Evolutionary conservation across 2,888 invertebrate species (phyloP).

Genomic region (Drosophila kambysellisi): DNA sequence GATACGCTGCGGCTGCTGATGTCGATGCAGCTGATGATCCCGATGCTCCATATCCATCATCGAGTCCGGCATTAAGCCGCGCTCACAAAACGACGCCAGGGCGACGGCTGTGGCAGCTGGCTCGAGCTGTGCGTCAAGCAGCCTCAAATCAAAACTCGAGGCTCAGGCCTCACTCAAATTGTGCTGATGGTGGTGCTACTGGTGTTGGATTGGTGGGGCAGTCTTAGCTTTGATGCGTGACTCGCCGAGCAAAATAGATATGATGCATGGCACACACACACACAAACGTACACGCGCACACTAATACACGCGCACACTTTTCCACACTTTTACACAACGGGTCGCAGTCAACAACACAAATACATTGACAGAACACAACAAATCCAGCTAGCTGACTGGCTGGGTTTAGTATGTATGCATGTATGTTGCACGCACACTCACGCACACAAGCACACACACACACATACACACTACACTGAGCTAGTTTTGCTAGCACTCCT

Average conservation of each 20-base stretch:
- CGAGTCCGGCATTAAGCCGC: constrained; percentile 78
- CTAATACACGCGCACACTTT: constrained; percentile 6
- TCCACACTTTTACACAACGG: constrained; percentile 4
- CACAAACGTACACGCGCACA: constrained; percentile 8
- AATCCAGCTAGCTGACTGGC: constrained; percentile 9
- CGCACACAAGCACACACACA: constrained; percentile 2
- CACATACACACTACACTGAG: constrained; percentile 48
- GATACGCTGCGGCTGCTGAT: constrained; percentile 55
- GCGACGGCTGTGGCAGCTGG: constrained; percentile 56
- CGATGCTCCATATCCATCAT: constrained; percentile 80
- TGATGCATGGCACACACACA: constrained; percentile 20
- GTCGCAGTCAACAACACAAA: constrained; percentile 11
- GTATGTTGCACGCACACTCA: background rate
- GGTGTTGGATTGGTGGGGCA: background rate
- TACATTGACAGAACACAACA: constrained; percentile 17
- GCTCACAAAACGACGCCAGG: constrained; percentile 77
- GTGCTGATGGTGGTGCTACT: background rate
- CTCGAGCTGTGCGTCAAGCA: constrained; percentile 11
- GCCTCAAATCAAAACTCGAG: constrained; percentile 3
- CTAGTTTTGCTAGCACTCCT: constrained; percentile 72
- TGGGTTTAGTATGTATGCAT: constrained; percentile 9
- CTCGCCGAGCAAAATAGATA: background rate
- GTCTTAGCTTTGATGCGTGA: constrained; percentile 5
- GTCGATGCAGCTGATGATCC: constrained; percentile 71
- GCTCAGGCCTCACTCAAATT: constrained; percentile 6